phyloP scores from a whole-genome alignment of 2,888 invertebrate species.

The Sepioteuthis lessoniana region DNA sequence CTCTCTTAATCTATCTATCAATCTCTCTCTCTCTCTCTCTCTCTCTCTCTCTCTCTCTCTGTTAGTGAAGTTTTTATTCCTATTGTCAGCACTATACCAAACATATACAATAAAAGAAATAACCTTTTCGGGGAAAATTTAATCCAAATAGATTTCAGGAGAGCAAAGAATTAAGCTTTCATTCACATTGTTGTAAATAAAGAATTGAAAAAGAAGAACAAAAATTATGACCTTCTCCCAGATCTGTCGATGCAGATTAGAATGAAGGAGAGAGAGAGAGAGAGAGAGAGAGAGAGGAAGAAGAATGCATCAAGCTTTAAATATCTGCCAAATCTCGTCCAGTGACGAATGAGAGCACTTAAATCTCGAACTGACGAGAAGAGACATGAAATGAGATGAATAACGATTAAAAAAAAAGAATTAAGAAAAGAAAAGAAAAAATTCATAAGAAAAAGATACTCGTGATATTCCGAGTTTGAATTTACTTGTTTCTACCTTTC shows the following conservation, averaged over 20 bases:
- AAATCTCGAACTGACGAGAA: not conserved
- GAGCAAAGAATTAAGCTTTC: too few relatives aligned
- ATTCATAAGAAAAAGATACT: not conserved
- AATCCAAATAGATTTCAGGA: too few relatives aligned
- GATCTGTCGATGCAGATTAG: not conserved
- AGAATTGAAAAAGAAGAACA: not conserved
- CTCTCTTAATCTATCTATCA: too few relatives aligned
- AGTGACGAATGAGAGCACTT: conserved; percentile 33
- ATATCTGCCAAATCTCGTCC: not conserved
- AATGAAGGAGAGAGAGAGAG: too few relatives aligned
- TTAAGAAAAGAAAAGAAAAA: not conserved
- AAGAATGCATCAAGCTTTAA: not conserved
- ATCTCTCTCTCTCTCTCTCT: too few relatives aligned
- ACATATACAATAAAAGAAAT: too few relatives aligned
- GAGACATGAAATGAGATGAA: conserved; percentile 33
- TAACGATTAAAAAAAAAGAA: not conserved
- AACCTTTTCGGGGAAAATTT: too few relatives aligned
- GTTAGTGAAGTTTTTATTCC: too few relatives aligned
- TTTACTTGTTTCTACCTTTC: not conserved
- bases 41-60: too few relatives aligned
- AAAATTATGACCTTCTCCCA: not conserved
- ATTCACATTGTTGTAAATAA: too few relatives aligned
- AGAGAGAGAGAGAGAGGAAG: not conserved
- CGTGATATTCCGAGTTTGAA: not conserved
- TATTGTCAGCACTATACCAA: too few relatives aligned